Percentiles rank a stretch among this genome's conserved stretches.
Conservation (phyloP, 2,888 invertebrate species). For the Caenorhabditis sp. region DNA sequence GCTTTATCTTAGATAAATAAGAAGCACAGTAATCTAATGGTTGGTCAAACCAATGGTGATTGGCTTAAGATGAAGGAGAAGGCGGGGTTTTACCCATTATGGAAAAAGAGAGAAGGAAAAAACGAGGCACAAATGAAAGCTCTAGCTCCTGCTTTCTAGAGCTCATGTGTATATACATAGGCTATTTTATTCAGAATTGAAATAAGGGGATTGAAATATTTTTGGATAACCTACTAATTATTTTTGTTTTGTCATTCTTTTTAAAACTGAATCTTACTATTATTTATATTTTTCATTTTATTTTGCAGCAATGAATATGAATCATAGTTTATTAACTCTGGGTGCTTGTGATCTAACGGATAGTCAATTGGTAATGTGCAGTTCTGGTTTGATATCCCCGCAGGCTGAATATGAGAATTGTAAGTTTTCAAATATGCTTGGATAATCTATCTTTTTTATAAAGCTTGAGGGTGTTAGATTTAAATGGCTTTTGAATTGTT, state of each 20-base stretch:
- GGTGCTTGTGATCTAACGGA: constrained; percentile 29
- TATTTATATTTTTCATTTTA: background rate
- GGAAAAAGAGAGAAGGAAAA: background rate
- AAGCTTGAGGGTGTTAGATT: background rate
- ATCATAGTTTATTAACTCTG: constrained; percentile 32
- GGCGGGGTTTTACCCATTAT: background rate
- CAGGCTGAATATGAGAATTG: constrained; percentile 11
- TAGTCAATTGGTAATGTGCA: constrained; percentile 38
- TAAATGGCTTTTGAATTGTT: constrained; percentile 4
- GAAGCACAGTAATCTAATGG: background rate
- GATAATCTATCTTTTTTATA: background rate
- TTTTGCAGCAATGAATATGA: constrained; percentile 15
- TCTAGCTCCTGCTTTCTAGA: background rate
- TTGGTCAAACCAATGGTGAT: background rate
- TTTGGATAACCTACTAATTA: background rate
- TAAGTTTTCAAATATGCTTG: constrained; percentile 6
- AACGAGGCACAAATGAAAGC: background rate
- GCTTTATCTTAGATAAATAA: background rate
- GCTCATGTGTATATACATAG: background rate
- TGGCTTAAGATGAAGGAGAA: background rate
- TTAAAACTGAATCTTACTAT: background rate
- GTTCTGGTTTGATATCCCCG: constrained; percentile 31
- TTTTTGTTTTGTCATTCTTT: background rate
- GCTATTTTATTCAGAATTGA: background rate
- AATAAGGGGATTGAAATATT: background rate